Percentiles rank a stretch among this genome's conserved stretches.
These are phyloP conservation scores for Chelonia mydas DNA, from an alignment of 2,797 vertebrate genomes.

Conservation along the genomic window DNA sequence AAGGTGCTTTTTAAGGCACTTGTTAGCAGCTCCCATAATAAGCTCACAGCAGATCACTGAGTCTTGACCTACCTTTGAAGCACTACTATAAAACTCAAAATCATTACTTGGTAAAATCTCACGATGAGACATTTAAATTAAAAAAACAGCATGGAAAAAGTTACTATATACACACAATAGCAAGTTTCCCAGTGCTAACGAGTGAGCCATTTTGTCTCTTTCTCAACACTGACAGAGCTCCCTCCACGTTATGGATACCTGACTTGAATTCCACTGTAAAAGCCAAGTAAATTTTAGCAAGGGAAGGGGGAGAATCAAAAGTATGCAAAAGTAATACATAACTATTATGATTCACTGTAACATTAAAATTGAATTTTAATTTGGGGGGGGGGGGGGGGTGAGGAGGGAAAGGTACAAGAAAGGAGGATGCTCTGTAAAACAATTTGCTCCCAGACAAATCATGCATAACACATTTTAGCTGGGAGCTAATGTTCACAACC, in stretches of 20 bases:
- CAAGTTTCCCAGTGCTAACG: background rate
- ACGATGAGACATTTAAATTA: background rate
- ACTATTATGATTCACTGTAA: background rate
- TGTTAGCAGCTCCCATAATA: background rate
- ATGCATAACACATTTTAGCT: background rate
- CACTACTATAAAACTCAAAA: background rate
- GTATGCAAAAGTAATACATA: background rate
- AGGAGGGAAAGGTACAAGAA: background rate
- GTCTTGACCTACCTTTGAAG: background rate
- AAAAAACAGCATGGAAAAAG: background rate
- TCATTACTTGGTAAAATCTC: background rate
- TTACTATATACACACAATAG: fast-evolving
- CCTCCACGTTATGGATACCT: background rate
- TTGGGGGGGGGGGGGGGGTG: background rate
- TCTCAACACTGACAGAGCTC: background rate
- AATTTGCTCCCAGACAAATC: background rate
- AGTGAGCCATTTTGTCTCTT: background rate
- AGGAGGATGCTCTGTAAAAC: background rate
- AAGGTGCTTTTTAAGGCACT: background rate
- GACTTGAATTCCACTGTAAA: background rate
- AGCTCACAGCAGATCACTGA: background rate
- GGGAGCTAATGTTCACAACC: slow-evolving; percentile 30
- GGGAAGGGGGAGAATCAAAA: background rate
- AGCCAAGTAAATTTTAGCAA: background rate
- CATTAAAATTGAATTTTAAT: background rate